Evolutionary conservation across 2,797 vertebrate species (phyloP).

Genomic region (Mormyrus proboscirostris): DNA sequence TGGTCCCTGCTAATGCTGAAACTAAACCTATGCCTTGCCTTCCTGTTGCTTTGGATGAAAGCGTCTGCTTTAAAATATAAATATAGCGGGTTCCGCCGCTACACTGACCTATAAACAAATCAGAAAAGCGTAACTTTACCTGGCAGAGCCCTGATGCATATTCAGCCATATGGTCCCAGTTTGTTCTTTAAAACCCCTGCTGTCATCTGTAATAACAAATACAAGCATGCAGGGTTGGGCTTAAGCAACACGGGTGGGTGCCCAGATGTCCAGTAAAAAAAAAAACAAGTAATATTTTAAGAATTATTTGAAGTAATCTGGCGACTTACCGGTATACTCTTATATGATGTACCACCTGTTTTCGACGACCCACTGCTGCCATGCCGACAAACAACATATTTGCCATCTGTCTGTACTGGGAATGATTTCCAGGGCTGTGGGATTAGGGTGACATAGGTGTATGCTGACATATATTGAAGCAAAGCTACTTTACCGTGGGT

Average conservation of each 20-base stretch:
- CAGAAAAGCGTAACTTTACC: background rate
- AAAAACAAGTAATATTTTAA: conserved; percentile 37
- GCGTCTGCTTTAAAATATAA: background rate
- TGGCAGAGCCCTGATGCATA: background rate
- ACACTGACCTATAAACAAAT: background rate
- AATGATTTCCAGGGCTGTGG: conserved; percentile 39
- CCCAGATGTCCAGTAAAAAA: conserved; percentile 27
- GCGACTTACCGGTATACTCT: conserved; percentile 61
- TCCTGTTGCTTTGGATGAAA: background rate
- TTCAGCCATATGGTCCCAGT: background rate
- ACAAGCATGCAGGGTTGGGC: background rate
- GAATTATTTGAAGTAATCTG: conserved; percentile 57
- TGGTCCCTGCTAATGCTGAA: background rate
- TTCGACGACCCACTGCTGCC: conserved; percentile 34
- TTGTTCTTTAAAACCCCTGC: background rate
- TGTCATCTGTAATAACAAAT: conserved; percentile 11
- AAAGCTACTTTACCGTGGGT: background rate
- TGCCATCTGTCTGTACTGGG: conserved; percentile 59
- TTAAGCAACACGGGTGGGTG: background rate
- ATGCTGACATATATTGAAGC: conserved; percentile 17
- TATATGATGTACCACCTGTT: conserved; percentile 64
- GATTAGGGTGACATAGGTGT: conserved; percentile 42
- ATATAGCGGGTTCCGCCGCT: background rate
- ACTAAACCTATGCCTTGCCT: background rate
- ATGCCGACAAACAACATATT: conserved; percentile 34